phyloP scores from a whole-genome alignment of 2,797 vertebrate genomes.

The Heterohyrax brucei region DNA sequence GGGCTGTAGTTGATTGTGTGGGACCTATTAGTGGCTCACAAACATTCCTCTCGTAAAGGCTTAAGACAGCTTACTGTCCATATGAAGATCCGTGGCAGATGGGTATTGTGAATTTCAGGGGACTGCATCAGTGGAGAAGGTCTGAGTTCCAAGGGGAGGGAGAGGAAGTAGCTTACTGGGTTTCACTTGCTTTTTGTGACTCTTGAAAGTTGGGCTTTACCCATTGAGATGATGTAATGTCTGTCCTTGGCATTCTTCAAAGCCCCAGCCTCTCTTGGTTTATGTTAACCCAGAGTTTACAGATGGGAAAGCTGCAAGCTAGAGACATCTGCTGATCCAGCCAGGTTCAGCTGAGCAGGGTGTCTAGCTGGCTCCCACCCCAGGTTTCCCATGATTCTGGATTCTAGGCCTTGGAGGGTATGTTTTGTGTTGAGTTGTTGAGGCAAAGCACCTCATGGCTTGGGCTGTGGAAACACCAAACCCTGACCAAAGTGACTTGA shows the following conservation, averaged over 20 bases:
- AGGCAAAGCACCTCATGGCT: conserved; percentile 50
- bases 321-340: conserved; percentile 31
- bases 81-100: background rate
- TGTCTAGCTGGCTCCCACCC: conserved; percentile 36
- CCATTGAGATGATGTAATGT: conserved; percentile 1
- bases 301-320: conserved; percentile 11
- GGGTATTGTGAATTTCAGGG: conserved; percentile 10
- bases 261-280: conserved; percentile 8
- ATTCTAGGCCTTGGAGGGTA: conserved; percentile 18
- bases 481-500: conserved; percentile 38
- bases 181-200: conserved; percentile 18
- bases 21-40: background rate
- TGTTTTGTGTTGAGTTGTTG: conserved; percentile 69
- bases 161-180: background rate
- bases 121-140: conserved; percentile 37
- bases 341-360: conserved; percentile 3
- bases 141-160: background rate
- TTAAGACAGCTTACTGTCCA: background rate
- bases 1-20: conserved; percentile 5
- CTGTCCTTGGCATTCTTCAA: conserved; percentile 18
- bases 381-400: conserved; percentile 32
- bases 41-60: background rate
- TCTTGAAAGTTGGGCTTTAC: conserved; percentile 44
- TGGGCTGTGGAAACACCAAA: conserved; percentile 58
- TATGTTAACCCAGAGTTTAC: conserved; percentile 65